phyloP scores from a whole-genome alignment of 2,797 vertebrate species.

The Lophotriccus pileatus region DNA sequence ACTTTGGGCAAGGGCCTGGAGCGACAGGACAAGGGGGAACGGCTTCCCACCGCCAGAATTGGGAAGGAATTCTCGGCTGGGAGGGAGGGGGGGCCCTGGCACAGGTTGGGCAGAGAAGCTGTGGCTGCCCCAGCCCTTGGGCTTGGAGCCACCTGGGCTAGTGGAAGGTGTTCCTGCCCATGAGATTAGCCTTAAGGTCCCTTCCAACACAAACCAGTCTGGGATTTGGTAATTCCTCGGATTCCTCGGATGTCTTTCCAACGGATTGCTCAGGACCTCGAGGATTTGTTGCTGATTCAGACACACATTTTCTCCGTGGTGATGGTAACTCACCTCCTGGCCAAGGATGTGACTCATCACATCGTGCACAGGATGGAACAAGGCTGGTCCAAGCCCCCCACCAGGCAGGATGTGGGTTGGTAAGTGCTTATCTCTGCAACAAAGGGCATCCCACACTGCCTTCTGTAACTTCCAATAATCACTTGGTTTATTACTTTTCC shows the following conservation, averaged over 20 bases:
- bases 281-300: not conserved
- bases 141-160: rapidly evolving
- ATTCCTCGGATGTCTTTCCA: not conserved
- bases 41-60: not conserved
- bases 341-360: not conserved
- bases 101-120: not conserved
- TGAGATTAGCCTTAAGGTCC: not conserved
- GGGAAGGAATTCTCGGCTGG: not conserved
- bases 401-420: not conserved
- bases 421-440: not conserved
- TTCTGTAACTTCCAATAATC: not conserved
- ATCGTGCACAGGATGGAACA: not conserved
- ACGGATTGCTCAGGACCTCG: rapidly evolving
- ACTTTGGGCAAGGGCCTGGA: not conserved
- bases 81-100: not conserved
- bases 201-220: not conserved
- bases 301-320: rapidly evolving
- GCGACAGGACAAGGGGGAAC: not conserved
- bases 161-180: not conserved
- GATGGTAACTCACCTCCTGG: not conserved
- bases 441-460: not conserved
- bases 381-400: not conserved
- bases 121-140: not conserved
- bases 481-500: not conserved
- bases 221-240: not conserved